Base-by-base conservation (phyloP, 2,113 vertebrate genomes). In the Centropristis striata region DNA sequence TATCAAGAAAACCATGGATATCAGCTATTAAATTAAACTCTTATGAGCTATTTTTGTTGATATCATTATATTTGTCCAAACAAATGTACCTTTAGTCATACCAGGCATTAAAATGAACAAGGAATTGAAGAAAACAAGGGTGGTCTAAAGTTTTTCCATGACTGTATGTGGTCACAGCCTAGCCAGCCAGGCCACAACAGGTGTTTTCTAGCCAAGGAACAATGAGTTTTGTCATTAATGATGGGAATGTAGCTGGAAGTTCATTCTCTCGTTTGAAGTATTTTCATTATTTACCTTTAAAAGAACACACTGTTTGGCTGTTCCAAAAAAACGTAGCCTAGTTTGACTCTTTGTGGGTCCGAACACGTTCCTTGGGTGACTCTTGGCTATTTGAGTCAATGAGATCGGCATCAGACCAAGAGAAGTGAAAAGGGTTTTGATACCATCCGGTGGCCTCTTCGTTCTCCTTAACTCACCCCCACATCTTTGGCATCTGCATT, bases 401-500 rank as follows among this genome's bases (percentile, higher is more conserved):
- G 63, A 69, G 76, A 74, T 80, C 8, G 80, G 80, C 78, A 10
- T 67, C 44, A 18, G 28, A 81, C 80, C 84, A 86, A 72, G 20
- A 78, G 54, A 74, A 59, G 77, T 78, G 80, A 86, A 88, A 85
- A 84, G 69, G 54, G 50, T 69, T 71, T 74, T 44, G 77, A 86
- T 86, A 82, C 23, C 75, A 79, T 73, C 71, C 71, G 25, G 75
- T 44, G 41, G 78, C 78, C 42, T 81, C 70, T 57, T 55, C 16
- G 7, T 61, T 78, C 69, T 71, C 61, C 80, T 86, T 86, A 89
- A 89, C 84, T 84, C 78, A 42, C 32, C 63, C 44, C n/a, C 65
- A 73, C 84, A 89, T 86, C 87, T 86, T 71, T 84, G 84, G 81
- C 84, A 76, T 86, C 78, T 69, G 78, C 78, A 6, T 69, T 75